Evolutionary conservation across 2,888 invertebrate genomes (phyloP).

Genomic region (Mactromeris polynyma): DNA sequence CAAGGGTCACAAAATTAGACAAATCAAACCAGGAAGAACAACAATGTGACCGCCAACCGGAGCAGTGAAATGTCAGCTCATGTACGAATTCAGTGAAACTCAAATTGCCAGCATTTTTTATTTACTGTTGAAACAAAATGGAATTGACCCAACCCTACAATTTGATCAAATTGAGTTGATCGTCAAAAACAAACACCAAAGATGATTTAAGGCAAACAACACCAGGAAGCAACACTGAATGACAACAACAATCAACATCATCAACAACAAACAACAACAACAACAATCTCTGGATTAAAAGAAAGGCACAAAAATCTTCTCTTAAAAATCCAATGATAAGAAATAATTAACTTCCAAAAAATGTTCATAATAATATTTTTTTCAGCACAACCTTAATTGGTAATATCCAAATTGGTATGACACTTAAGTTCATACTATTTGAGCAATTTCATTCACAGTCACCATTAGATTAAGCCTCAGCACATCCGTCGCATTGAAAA

Average conservation of each 20-base stretch:
- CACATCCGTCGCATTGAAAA: not conserved
- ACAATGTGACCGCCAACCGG: not conserved
- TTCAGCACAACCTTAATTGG: not conserved
- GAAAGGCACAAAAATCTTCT: no score
- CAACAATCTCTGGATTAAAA: not conserved
- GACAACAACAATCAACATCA: not conserved
- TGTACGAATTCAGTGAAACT: no score
- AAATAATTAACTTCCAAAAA: no score
- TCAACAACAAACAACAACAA: not conserved
- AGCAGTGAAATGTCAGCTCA: not conserved
- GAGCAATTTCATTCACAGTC: not conserved
- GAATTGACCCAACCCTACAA: not conserved
- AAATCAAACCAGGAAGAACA: not conserved
- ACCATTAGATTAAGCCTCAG: not conserved
- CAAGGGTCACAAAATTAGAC: not conserved
- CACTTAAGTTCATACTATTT: not conserved
- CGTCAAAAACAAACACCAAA: no score
- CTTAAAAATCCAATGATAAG: no score
- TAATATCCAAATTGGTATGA: not conserved
- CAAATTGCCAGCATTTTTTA: no score
- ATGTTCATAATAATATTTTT: no score
- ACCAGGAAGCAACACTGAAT: not conserved
- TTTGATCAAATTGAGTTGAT: no score
- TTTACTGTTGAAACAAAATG: not conserved
- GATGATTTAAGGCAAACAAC: no score